These are phyloP conservation scores for Steromphala cineraria DNA, from an alignment of 2,888 invertebrate species.

Conservation along the genomic window DNA sequence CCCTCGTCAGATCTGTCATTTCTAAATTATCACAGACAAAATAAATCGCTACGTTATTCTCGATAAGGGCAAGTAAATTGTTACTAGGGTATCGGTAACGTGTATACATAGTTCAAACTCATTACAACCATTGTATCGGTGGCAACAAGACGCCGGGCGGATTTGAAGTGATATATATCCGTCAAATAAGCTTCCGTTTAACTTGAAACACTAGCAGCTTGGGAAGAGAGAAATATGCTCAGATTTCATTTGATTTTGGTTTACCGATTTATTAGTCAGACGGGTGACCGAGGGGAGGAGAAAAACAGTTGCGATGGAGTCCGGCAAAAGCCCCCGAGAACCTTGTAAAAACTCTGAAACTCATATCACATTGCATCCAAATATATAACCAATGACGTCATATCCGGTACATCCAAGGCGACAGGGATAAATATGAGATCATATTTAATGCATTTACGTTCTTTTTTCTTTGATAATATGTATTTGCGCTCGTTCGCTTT, in stretches of 20 bases:
- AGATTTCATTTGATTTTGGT: conserved; percentile 5
- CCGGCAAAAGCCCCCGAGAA: neutral
- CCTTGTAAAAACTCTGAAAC: neutral
- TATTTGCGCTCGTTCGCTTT: too few species aligned
- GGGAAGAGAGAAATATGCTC: conserved; percentile 5
- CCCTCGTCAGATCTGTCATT: neutral
- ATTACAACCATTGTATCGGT: neutral
- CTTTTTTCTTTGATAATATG: too few species aligned
- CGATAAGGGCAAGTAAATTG: neutral
- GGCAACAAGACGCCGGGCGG: conserved; percentile 4
- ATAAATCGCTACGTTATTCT: neutral
- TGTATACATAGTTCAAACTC: conserved; percentile 1
- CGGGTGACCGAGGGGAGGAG: neutral
- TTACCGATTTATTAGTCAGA: conserved; percentile 12
- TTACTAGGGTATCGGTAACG: neutral
- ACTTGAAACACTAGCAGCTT: neutral
- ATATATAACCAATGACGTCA: neutral
- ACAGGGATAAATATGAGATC: neutral
- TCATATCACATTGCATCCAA: neutral
- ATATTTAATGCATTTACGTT: too few species aligned
- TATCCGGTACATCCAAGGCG: neutral
- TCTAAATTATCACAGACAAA: neutral
- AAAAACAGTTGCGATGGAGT: neutral
- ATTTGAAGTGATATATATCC: conserved; percentile 11
- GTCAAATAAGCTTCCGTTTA: conserved; percentile 9